Evolutionary conservation across 2,888 invertebrate species (phyloP).

Genomic region (Mesorhabditis spiculigera): DNA sequence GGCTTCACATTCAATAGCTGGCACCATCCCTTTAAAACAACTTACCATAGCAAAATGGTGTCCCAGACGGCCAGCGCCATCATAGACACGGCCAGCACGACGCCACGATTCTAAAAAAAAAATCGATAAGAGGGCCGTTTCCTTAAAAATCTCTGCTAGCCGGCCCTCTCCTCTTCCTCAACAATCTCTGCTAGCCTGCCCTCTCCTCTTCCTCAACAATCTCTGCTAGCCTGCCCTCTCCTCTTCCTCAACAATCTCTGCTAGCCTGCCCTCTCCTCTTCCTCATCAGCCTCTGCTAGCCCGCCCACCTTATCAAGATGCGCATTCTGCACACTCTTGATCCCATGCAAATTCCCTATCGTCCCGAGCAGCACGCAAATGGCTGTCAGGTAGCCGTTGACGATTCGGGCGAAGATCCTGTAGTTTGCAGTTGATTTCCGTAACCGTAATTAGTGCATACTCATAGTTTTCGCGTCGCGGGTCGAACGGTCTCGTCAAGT

Average conservation of each 20-base stretch:
- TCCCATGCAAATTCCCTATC: constrained; percentile 44
- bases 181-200: too few species aligned
- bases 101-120: constrained; percentile 41
- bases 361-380: constrained; percentile 46
- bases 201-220: too few species aligned
- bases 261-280: too few species aligned
- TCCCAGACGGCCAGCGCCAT: constrained; percentile 53
- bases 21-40: too few species aligned
- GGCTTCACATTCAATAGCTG: too few species aligned
- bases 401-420: constrained; percentile 32
- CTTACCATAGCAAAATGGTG: constrained; percentile 43
- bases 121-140: background rate
- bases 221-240: too few species aligned
- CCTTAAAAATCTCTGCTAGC: background rate
- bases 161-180: too few species aligned
- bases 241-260: too few species aligned
- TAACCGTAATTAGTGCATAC: background rate
- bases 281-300: too few species aligned
- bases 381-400: constrained; percentile 47
- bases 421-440: background rate
- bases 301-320: constrained; percentile 43
- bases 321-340: constrained; percentile 41
- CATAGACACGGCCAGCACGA: constrained; percentile 50
- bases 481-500: background rate
- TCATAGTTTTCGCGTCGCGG: background rate